phyloP scores from a whole-genome alignment of 1,140 invertebrate genomes.

The Pinna nobilis region DNA sequence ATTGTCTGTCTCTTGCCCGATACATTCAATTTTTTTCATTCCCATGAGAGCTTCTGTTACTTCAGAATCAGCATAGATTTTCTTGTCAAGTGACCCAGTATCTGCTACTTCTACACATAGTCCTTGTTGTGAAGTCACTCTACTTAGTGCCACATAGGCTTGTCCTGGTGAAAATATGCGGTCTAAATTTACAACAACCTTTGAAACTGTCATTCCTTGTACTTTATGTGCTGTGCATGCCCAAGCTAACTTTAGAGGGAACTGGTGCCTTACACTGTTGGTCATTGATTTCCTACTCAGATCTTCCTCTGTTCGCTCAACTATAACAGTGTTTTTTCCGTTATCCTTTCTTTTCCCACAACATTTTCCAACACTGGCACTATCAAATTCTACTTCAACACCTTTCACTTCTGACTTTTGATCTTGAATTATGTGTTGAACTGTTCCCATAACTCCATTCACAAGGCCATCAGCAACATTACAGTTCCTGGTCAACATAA shows the following conservation, averaged over 20 bases:
- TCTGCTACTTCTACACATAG: conserved; percentile 2
- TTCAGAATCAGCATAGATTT: conserved; percentile 10
- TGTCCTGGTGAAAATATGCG: conserved; percentile 8
- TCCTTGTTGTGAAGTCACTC: conserved; percentile 12
- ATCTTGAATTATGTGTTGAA: background rate
- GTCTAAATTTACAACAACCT: conserved; percentile 20
- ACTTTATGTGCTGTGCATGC: conserved; percentile 26
- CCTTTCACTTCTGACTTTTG: background rate
- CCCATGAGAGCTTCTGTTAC: background rate
- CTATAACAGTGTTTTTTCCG: background rate
- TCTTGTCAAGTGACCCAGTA: background rate
- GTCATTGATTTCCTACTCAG: background rate
- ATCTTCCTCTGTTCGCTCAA: background rate
- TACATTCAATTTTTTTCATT: background rate
- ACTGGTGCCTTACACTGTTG: conserved; percentile 9
- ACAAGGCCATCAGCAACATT: conserved; percentile 27
- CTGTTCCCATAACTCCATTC: conserved; percentile 28
- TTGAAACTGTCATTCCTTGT: conserved; percentile 25
- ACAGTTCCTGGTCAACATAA: conserved; percentile 4
- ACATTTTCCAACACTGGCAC: background rate
- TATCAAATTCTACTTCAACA: background rate
- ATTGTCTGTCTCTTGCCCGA: background rate
- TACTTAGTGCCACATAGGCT: conserved; percentile 26
- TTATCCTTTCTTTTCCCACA: background rate
- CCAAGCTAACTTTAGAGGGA: conserved; percentile 17